A percentile compares a stretch with the other conserved stretches of the same genome.
Evolutionary conservation across 2,797 vertebrate species (phyloP).

Genomic region (Florisuga fusca): DNA sequence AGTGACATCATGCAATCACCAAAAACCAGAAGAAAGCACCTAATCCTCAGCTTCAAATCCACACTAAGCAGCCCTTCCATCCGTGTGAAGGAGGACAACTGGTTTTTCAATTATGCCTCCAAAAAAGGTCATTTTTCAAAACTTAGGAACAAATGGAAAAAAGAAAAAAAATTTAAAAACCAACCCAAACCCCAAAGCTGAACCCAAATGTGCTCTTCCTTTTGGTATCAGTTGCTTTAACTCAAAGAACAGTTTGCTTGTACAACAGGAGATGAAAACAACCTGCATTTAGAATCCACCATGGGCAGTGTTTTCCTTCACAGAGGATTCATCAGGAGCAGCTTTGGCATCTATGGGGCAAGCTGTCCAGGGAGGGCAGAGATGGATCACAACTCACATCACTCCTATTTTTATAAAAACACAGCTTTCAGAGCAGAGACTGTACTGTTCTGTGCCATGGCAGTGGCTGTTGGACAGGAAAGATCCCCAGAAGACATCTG

Average conservation of each 20-base stretch:
- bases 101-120: neutral
- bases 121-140: neutral
- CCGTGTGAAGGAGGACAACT: neutral
- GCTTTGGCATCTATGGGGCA: neutral
- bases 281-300: neutral
- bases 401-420: neutral
- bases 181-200: neutral
- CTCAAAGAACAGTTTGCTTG: neutral
- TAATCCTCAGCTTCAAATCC: neutral
- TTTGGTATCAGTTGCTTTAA: neutral
- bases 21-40: slow-evolving; percentile 20
- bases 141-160: neutral
- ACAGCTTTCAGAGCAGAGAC: neutral
- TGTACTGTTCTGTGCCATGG: neutral
- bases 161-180: neutral
- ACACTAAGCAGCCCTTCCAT: neutral
- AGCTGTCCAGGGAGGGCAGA: neutral
- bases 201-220: neutral
- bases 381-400: neutral
- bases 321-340: neutral
- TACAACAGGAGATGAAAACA: neutral
- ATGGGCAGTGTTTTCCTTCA: accelerated
- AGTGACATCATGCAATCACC: slow-evolving; percentile 31
- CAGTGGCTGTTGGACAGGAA: neutral
- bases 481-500: neutral